Evolutionary conservation across 2,113 vertebrate genomes (phyloP).

Genomic region (Ariopsis seemanni): DNA sequence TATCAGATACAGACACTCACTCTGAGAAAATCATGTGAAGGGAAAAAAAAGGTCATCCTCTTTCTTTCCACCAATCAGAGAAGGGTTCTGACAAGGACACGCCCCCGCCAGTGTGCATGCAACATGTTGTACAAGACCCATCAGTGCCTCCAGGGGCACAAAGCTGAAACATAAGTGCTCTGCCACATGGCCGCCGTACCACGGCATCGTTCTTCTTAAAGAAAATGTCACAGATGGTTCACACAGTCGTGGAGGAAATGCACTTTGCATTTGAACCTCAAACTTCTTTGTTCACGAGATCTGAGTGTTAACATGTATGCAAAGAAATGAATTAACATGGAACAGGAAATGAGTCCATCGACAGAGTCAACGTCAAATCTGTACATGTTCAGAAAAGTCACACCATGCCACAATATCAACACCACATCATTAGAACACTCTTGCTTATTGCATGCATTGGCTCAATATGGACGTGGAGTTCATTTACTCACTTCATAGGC

Average conservation of each 20-base stretch:
- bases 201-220: background rate
- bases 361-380: background rate
- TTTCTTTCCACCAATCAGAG: slow-evolving; percentile 7
- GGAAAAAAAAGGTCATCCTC: background rate
- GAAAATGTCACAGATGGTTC: slow-evolving; percentile 20
- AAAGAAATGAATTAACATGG: background rate
- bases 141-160: background rate
- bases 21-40: background rate
- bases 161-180: slow-evolving; percentile 13
- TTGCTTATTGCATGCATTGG: background rate
- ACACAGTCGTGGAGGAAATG: background rate
- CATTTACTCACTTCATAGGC: background rate
- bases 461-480: background rate
- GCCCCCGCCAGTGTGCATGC: background rate
- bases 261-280: background rate
- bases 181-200: background rate
- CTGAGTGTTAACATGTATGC: background rate
- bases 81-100: background rate
- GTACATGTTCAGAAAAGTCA: background rate
- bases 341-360: background rate
- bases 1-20: background rate
- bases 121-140: slow-evolving; percentile 6
- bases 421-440: no score
- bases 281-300: no score
- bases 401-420: background rate